These are phyloP conservation scores for Falco biarmicus DNA, from an alignment of 2,797 vertebrate genomes.

Conservation along the genomic window DNA sequence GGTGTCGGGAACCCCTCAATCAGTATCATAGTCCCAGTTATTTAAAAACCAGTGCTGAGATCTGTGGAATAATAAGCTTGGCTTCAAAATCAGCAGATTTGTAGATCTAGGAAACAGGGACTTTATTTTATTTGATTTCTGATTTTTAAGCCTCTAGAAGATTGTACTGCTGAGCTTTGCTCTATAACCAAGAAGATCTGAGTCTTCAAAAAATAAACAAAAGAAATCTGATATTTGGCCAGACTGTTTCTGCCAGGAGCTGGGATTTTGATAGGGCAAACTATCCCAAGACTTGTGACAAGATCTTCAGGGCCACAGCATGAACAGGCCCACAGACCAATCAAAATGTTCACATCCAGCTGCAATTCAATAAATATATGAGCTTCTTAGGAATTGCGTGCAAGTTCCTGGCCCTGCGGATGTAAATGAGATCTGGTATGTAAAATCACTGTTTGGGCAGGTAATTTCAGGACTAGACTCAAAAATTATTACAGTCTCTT, in stretches of 20 bases:
- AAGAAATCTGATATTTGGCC: background rate
- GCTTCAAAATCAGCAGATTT: background rate
- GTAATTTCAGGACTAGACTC: background rate
- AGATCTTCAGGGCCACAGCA: background rate
- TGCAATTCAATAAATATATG: background rate
- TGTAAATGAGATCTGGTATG: background rate
- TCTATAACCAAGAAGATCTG: background rate
- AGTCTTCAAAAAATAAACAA: conserved; percentile 27
- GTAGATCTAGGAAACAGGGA: background rate
- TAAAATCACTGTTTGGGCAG: background rate
- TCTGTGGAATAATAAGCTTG: background rate
- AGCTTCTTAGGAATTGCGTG: background rate
- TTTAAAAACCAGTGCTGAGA: background rate
- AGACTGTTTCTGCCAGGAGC: background rate
- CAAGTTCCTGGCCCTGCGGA: background rate
- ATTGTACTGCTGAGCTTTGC: background rate
- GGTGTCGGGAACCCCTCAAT: background rate
- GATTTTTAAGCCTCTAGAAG: conserved; percentile 8
- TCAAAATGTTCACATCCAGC: background rate
- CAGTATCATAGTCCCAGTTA: background rate
- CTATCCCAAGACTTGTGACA: background rate
- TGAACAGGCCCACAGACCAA: background rate
- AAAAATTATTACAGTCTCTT: conserved; percentile 3
- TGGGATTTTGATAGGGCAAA: background rate
- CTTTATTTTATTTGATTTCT: conserved; percentile 13